A percentile compares a stretch with the other conserved stretches of the same genome.
These are phyloP conservation scores for Salpingus planirostris DNA, from an alignment of 2,888 invertebrate species.

Conservation along the genomic window DNA sequence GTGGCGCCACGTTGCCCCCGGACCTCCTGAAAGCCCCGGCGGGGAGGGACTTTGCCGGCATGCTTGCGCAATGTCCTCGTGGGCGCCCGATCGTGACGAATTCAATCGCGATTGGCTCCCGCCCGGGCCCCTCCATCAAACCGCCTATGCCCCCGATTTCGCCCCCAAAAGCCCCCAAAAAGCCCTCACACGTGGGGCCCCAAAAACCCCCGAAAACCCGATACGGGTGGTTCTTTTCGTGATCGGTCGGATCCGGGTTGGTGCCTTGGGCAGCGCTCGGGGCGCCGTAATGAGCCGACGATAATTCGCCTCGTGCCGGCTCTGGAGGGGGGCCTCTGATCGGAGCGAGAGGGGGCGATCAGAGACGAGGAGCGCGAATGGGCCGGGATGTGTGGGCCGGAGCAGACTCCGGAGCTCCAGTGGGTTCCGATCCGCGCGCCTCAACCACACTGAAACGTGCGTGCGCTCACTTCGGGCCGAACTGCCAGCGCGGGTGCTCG, in stretches of 20 bases:
- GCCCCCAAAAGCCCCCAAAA: too few species aligned
- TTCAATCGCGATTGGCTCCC: constrained; percentile 53
- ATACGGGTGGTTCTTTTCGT: too few species aligned
- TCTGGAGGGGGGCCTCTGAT: constrained; percentile 36
- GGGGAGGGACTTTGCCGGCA: constrained; percentile 31
- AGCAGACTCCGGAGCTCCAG: constrained; percentile 53
- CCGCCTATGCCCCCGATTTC: constrained; percentile 14
- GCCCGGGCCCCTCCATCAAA: constrained; percentile 41
- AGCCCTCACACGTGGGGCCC: too few species aligned
- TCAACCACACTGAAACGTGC: constrained; percentile 58
- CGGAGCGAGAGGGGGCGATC: constrained; percentile 26
- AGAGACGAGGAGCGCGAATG: constrained; percentile 37
- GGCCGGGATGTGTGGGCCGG: constrained; percentile 47
- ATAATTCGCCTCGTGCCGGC: constrained; percentile 35
- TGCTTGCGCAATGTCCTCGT: constrained; percentile 41
- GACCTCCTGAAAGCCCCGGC: too few species aligned
- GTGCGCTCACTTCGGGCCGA: constrained; percentile 46
- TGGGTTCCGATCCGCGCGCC: constrained; percentile 47
- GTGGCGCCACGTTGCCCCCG: constrained; percentile 44
- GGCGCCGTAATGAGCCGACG: constrained; percentile 37
- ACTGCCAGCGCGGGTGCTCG: constrained; percentile 39
- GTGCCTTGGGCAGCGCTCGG: background rate
- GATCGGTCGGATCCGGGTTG: too few species aligned
- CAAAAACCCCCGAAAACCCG: too few species aligned
- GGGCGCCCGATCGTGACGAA: constrained; percentile 48